A percentile compares a stretch with the other conserved stretches of the same genome.
These are phyloP conservation scores for Tipula confusa DNA, from an alignment of 2,888 invertebrate species.

Conservation along the genomic window DNA sequence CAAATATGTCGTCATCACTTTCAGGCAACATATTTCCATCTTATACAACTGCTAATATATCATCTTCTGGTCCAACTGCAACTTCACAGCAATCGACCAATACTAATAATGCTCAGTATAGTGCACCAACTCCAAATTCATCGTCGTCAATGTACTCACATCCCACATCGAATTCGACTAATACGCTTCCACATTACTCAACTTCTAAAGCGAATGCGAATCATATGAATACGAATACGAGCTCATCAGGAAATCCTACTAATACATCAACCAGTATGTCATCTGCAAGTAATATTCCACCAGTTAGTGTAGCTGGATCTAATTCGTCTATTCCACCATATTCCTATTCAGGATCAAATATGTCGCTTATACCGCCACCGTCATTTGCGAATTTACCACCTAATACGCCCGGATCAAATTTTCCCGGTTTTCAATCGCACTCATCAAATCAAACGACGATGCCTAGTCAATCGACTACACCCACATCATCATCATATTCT, in stretches of 20 bases:
- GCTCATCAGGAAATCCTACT: not conserved
- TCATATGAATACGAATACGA: not conserved
- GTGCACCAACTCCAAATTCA: not conserved
- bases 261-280: not conserved
- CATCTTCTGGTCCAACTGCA: not conserved
- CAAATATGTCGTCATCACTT: not conserved
- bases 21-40: not conserved
- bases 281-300: not conserved
- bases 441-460: not conserved
- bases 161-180: not conserved
- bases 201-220: not conserved
- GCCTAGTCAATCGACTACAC: not conserved
- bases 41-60: constrained; percentile 21
- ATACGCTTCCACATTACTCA: not conserved
- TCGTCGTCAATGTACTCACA: not conserved
- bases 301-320: not conserved
- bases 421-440: not conserved
- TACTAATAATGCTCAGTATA: not conserved
- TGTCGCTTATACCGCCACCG: not conserved
- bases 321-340: not conserved
- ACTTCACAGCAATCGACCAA: not conserved
- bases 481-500: not conserved
- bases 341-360: not conserved
- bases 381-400: not conserved
- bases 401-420: not conserved